Evolutionary conservation across 1,140 invertebrate species (phyloP).

Genomic region (Palaemon carinicauda): DNA sequence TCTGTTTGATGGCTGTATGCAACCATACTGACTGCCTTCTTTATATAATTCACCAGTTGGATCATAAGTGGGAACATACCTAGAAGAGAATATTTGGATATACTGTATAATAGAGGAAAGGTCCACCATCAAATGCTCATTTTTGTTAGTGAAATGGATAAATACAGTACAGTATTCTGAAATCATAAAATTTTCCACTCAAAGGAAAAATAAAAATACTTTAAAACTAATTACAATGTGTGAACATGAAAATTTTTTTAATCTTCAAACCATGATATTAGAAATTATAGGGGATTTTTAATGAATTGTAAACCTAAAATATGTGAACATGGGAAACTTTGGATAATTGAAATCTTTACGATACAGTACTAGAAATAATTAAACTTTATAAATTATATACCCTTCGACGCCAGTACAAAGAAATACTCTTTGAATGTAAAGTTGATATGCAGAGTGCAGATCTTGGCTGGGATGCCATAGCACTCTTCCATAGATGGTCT

Average conservation of each 20-base stretch:
- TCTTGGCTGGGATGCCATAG: conserved; percentile 67
- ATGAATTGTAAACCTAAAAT: no score
- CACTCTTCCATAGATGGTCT: conserved; percentile 67
- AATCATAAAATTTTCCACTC: no score
- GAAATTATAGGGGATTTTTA: no score
- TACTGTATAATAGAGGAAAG: background rate
- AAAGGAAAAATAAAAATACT: no score
- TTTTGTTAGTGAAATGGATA: no score
- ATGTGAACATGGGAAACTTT: background rate
- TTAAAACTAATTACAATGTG: no score
- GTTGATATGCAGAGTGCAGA: conserved; percentile 65
- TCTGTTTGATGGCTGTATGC: conserved; percentile 65
- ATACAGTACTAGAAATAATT: background rate
- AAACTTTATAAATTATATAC: background rate
- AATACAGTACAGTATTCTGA: no score
- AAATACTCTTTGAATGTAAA: conserved; percentile 66
- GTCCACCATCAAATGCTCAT: no score
- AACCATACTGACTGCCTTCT: conserved; percentile 68
- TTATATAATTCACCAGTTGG: conserved; percentile 66
- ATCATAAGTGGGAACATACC: conserved; percentile 67
- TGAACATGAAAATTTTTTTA: no score
- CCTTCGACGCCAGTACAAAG: conserved; percentile 67
- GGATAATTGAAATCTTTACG: no score
- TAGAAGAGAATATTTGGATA: background rate
- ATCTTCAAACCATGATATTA: no score